A percentile compares a stretch with the other conserved stretches of the same genome.
Conservation (phyloP, 1,140 invertebrate genomes). For the Vanessa tameamea region DNA sequence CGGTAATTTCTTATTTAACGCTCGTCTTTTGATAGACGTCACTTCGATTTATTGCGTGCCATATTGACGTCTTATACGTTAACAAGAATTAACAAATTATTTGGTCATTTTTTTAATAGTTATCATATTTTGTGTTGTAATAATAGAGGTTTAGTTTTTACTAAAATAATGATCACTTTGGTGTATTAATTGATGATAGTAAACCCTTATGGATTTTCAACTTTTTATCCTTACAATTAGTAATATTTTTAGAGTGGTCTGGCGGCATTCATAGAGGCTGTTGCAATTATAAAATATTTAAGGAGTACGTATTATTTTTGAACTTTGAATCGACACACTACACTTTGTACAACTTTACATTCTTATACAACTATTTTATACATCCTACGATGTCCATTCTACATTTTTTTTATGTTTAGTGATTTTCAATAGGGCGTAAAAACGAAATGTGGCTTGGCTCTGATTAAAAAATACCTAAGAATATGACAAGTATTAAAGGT, state of each 20-base stretch:
- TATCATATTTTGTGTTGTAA: no score
- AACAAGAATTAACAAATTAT: no score
- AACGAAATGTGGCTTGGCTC: no score
- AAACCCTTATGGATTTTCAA: background rate
- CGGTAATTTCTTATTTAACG: slow-evolving; percentile 10
- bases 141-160: background rate
- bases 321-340: no score
- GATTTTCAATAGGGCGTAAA: no score
- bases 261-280: background rate
- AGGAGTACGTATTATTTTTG: no score
- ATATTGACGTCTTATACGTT: background rate
- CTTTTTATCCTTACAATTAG: background rate
- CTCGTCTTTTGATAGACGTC: slow-evolving; percentile 15
- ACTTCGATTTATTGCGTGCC: slow-evolving; percentile 11
- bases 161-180: background rate
- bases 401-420: no score
- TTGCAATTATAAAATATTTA: background rate
- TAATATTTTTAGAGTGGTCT: background rate
- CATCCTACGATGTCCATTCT: no score
- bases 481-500: background rate
- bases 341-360: no score
- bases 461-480: no score
- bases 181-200: background rate
- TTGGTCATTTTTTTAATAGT: no score
- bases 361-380: background rate